phyloP scores from a whole-genome alignment of 2,888 invertebrate genomes.

The Tachina grossa region DNA sequence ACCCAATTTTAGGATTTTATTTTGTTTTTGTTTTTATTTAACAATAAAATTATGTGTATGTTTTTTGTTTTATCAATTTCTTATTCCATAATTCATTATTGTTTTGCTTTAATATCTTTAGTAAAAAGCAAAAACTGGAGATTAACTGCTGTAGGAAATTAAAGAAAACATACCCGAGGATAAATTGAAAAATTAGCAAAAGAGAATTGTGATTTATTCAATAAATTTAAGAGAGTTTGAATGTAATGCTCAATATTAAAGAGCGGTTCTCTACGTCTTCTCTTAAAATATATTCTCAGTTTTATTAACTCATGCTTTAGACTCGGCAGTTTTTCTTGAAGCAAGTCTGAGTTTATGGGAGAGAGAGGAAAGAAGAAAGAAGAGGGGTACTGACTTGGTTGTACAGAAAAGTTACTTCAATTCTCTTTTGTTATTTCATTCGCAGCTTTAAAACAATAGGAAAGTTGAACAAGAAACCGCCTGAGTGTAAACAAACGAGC shows the following conservation, averaged over 20 bases:
- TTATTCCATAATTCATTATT: slow-evolving; percentile 12
- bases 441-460: too few relatives aligned
- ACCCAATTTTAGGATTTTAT: slow-evolving; percentile 53
- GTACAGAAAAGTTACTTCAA: too few relatives aligned
- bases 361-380: too few relatives aligned
- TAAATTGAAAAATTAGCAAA: background rate
- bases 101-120: slow-evolving; percentile 28
- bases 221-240: slow-evolving; percentile 11
- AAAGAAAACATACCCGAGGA: background rate
- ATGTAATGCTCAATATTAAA: background rate
- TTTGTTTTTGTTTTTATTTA: slow-evolving; percentile 36
- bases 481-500: too few relatives aligned
- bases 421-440: too few relatives aligned
- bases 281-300: background rate
- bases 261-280: background rate
- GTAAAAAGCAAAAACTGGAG: slow-evolving; percentile 6
- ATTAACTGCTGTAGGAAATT: background rate
- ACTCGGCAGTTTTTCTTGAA: too few relatives aligned
- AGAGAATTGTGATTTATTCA: background rate
- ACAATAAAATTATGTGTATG: slow-evolving; percentile 46
- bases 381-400: too few relatives aligned
- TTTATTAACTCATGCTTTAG: too few relatives aligned
- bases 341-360: too few relatives aligned
- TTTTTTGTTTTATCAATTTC: slow-evolving; percentile 46
- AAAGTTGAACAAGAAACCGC: too few relatives aligned